Percentiles rank a stretch among this genome's conserved stretches.
Evolutionary conservation across 2,888 invertebrate species (phyloP).

Genomic region (Azorinus chamasolen): DNA sequence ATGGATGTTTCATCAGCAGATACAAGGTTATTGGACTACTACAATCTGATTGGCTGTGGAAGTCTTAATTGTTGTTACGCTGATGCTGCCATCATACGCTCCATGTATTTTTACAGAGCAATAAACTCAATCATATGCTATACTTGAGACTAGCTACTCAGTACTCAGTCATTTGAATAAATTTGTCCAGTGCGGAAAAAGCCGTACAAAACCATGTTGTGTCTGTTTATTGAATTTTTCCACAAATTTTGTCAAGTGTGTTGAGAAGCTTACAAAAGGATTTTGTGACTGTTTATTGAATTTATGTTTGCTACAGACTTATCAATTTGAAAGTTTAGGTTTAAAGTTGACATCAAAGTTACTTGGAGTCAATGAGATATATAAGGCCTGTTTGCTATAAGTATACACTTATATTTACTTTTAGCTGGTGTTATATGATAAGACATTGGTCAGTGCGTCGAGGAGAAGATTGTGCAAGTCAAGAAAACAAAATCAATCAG

Average conservation of each 20-base stretch:
- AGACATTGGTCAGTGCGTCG: conserved; percentile 4
- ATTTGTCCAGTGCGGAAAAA: not conserved
- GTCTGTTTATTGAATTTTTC: not conserved
- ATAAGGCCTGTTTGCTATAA: conserved; percentile 25
- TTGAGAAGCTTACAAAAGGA: too few relatives aligned
- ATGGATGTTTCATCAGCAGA: too few relatives aligned
- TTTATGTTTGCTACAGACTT: not conserved
- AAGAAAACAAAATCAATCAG: too few relatives aligned
- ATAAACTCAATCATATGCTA: too few relatives aligned
- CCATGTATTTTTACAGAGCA: too few relatives aligned
- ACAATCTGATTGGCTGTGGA: too few relatives aligned
- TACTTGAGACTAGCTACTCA: too few relatives aligned
- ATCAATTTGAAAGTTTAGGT: not conserved
- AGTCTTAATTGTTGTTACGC: too few relatives aligned
- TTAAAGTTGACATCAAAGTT: conserved; percentile 1
- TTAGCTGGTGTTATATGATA: conserved; percentile 44
- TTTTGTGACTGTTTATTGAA: too few relatives aligned
- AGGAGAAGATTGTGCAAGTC: too few relatives aligned
- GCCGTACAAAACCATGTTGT: not conserved
- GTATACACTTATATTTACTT: conserved; percentile 42
- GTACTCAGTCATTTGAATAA: not conserved
- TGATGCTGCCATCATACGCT: too few relatives aligned
- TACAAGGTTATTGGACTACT: too few relatives aligned
- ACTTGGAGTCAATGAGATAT: conserved; percentile 17
- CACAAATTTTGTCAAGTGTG: not conserved